These are phyloP conservation scores for Esox niger DNA, from an alignment of 2,113 vertebrate genomes.

Conservation along the genomic window DNA sequence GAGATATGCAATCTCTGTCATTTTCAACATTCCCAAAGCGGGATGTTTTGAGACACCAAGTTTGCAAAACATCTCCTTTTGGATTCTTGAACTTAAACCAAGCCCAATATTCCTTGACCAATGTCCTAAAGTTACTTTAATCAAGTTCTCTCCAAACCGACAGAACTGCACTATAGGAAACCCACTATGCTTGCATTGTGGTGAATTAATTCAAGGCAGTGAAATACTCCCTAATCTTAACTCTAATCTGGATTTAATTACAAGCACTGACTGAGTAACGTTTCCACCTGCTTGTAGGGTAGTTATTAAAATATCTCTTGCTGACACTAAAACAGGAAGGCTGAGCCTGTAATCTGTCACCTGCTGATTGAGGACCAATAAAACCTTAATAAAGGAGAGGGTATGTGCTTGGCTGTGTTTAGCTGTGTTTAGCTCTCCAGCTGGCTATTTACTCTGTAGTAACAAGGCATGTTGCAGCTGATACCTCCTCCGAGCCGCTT, in stretches of 20 bases:
- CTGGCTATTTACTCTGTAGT: slow-evolving; percentile 28
- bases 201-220: neutral
- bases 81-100: neutral
- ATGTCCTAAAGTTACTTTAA: neutral
- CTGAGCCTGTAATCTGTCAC: neutral
- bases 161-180: neutral
- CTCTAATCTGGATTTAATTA: neutral
- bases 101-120: neutral
- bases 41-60: neutral
- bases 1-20: neutral
- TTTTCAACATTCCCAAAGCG: neutral
- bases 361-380: neutral
- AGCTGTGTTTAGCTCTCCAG: slow-evolving; percentile 25
- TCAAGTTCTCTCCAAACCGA: neutral
- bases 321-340: neutral
- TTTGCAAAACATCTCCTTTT: neutral
- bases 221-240: neutral
- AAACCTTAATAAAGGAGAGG: neutral
- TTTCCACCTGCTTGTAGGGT: neutral
- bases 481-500: neutral
- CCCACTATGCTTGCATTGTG: neutral
- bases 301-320: neutral
- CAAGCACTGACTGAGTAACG: neutral
- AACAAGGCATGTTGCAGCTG: slow-evolving; percentile 45
- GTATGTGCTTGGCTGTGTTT: slow-evolving; percentile 24